These are phyloP conservation scores for Aplochiton taeniatus DNA, from an alignment of 2,797 vertebrate species.

Conservation along the genomic window DNA sequence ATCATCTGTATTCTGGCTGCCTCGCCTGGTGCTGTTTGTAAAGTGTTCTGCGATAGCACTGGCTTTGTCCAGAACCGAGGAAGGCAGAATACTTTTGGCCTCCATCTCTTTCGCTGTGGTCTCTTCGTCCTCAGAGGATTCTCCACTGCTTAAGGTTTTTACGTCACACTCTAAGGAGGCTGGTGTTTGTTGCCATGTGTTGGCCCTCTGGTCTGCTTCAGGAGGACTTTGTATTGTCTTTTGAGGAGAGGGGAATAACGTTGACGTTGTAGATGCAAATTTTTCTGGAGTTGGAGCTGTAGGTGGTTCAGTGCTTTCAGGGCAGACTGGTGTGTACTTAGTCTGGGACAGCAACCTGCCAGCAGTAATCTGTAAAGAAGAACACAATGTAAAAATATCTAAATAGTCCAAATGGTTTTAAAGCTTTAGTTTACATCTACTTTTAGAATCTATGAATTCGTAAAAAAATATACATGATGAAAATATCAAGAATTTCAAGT, in stretches of 20 bases:
- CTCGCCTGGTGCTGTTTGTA: conserved; percentile 68
- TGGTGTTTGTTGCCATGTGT: conserved; percentile 13
- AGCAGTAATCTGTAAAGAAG: conserved; percentile 6
- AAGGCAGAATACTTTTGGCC: conserved; percentile 81
- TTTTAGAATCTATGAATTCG: too few species aligned
- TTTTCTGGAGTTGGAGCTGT: conserved; percentile 3
- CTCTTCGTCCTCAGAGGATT: conserved; percentile 75
- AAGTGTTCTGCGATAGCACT: conserved; percentile 86
- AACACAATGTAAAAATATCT: background rate
- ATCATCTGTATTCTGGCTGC: conserved; percentile 74
- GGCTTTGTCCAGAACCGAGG: conserved; percentile 88
- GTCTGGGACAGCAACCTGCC: conserved; percentile 12
- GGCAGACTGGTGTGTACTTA: background rate
- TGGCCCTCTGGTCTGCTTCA: background rate
- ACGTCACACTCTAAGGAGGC: conserved; percentile 34
- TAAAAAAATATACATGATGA: too few species aligned
- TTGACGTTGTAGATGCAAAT: background rate
- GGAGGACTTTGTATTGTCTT: conserved; percentile 19
- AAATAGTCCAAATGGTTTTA: too few species aligned
- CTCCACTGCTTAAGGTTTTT: conserved; percentile 82
- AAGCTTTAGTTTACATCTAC: too few species aligned
- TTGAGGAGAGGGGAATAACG: background rate
- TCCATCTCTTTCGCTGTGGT: conserved; percentile 23
- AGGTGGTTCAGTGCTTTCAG: conserved; percentile 38
- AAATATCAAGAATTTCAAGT: too few species aligned